Conservation (phyloP, 2,797 vertebrate species). For the Megaceryle alcyon region DNA sequence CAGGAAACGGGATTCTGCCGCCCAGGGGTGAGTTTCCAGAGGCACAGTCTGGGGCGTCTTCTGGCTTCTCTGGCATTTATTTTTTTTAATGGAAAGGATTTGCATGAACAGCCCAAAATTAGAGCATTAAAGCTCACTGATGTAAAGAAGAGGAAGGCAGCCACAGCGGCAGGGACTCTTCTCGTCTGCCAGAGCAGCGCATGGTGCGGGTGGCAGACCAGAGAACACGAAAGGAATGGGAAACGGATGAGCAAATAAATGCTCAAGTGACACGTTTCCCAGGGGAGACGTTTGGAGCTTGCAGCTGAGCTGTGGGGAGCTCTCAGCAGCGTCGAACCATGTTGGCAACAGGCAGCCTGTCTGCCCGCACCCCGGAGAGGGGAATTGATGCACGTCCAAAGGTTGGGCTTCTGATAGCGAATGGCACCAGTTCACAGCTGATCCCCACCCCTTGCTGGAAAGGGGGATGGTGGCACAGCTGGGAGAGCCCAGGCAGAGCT, state of each 20-base stretch:
- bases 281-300: background rate
- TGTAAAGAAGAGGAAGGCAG: constrained; percentile 4
- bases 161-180: background rate
- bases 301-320: background rate
- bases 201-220: background rate
- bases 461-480: rapidly evolving
- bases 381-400: rapidly evolving
- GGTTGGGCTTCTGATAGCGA: background rate
- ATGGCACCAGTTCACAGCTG: background rate
- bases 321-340: background rate
- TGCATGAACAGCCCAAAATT: constrained; percentile 55
- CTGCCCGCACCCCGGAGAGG: rapidly evolving
- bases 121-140: constrained; percentile 19
- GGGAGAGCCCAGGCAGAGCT: background rate
- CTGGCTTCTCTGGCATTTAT: constrained; percentile 10
- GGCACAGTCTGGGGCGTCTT: constrained; percentile 53
- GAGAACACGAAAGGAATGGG: background rate
- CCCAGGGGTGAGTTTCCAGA: constrained; percentile 61
- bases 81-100: constrained; percentile 48
- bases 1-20: constrained; percentile 58
- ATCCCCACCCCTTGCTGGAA: background rate
- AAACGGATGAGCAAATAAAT: constrained; percentile 18
- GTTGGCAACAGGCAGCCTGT: background rate
- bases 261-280: background rate
- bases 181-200: background rate